Base-by-base conservation (phyloP, 2,113 vertebrate species). In the Catharus bicknelli region DNA sequence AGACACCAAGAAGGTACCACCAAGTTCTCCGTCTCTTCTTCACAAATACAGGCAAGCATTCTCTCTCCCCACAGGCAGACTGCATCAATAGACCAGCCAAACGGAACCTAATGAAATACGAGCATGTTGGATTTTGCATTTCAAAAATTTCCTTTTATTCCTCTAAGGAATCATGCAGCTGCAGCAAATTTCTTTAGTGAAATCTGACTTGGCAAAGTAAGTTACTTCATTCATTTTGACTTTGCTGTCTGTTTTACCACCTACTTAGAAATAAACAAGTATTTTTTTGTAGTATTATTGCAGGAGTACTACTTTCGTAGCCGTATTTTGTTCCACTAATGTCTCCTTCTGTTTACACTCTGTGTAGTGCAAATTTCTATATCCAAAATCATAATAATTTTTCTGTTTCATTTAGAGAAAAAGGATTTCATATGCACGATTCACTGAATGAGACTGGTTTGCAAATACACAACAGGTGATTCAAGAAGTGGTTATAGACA, bases 71-170 rank as follows among this genome's bases (percentile, higher is more conserved):
- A 72, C 16, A 82, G 13, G 66, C 42, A 92, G 45, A 48, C 45
- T 75, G 58, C 70, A 94, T 63, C 68, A 83, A 88, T 21, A 57
- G 48, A 83, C 26, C 83, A 94, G 48, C n/a, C 59, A 91, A 90
- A 88, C 0, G 3, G 55, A 94, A 86, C 51, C 79, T 67, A 77
- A 48, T 59, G 26, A 91, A 92, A 81, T 6, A 88, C 0, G 5
- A 83, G 16, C 32, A 74, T 7, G 27, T 29, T 90, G 80, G 43
- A 63, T 55, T 86, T 83, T 40, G 25, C 38, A 40, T 57, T 74
- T 93, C 18, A 88, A 83, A 85, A 74, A 48, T 29, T 50, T 54
- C 18, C 43, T 83, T 94, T 86, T 57, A 50, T 61, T 90, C 13
- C 34, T 67, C 43, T 29, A 59, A 74, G 69, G 64, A 93, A 86